These are phyloP conservation scores for Burhinus oedicnemus DNA, from an alignment of 2,113 vertebrate genomes.

Conservation along the genomic window DNA sequence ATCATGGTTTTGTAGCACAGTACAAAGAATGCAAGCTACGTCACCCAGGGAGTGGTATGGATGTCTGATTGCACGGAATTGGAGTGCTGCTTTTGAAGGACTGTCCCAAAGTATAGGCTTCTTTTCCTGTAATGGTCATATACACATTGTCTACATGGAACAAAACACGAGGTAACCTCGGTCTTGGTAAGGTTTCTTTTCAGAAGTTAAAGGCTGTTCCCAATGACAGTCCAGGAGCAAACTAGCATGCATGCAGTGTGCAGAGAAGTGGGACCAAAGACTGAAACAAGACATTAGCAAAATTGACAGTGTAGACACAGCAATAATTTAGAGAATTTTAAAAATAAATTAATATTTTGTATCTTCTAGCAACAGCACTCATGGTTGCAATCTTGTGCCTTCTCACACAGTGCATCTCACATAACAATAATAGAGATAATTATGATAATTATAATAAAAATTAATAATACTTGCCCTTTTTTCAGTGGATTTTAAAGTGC, in stretches of 20 bases:
- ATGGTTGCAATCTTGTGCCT: neutral
- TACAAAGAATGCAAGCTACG: neutral
- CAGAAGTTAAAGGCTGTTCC: neutral
- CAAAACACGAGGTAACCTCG: neutral
- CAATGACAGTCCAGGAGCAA: neutral
- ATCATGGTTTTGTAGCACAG: neutral
- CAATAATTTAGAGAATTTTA: neutral
- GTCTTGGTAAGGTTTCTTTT: neutral
- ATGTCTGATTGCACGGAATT: neutral
- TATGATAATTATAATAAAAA: slow-evolving; percentile 58
- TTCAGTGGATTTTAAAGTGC: slow-evolving; percentile 41
- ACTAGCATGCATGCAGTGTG: neutral
- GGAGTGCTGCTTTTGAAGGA: neutral
- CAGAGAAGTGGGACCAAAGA: neutral
- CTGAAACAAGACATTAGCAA: neutral
- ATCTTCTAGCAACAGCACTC: neutral
- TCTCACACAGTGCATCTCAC: neutral
- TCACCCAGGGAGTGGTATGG: neutral
- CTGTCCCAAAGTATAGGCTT: neutral
- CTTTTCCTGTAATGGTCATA: neutral
- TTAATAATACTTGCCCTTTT: slow-evolving; percentile 53
- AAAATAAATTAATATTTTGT: slow-evolving; percentile 13
- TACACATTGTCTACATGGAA: neutral
- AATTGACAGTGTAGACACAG: neutral
- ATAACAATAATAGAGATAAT: slow-evolving; percentile 49